Percentiles rank a stretch among this genome's conserved stretches.
These are phyloP conservation scores for Stomatorhinus ivindoensis DNA, from an alignment of 2,113 vertebrate species.

Conservation along the genomic window DNA sequence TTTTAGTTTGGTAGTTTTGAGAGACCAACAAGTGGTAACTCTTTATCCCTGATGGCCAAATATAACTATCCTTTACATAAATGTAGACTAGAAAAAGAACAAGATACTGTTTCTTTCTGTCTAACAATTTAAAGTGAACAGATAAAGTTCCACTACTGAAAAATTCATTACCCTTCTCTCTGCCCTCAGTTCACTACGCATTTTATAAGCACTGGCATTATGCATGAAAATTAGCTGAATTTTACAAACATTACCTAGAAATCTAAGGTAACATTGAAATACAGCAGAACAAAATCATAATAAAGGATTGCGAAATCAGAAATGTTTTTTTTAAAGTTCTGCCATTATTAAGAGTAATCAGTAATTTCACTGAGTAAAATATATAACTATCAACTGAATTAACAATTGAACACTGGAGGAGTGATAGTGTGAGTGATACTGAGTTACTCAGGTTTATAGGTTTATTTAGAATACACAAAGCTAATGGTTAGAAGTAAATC, in stretches of 20 bases:
- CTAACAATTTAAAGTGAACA: constrained; percentile 10
- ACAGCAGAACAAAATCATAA: neutral
- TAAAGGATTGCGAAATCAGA: neutral
- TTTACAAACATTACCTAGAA: neutral
- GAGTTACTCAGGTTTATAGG: neutral
- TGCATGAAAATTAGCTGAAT: neutral
- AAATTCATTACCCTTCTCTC: constrained; percentile 13
- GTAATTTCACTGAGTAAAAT: neutral
- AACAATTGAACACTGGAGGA: neutral
- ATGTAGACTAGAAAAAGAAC: neutral
- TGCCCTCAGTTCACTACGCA: neutral
- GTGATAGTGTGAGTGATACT: neutral
- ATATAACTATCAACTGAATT: neutral
- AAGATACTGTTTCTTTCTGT: neutral
- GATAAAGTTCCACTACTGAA: constrained; percentile 15
- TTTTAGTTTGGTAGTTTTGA: neutral
- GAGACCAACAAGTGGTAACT: neutral
- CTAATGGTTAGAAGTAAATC: neutral
- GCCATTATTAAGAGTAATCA: neutral
- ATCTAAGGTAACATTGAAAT: neutral
- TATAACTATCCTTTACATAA: neutral
- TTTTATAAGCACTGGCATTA: neutral
- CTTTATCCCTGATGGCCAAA: neutral
- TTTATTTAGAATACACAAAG: neutral
- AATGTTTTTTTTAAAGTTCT: neutral